These are phyloP conservation scores for Phortica okadai DNA, from an alignment of 2,888 invertebrate genomes.

Conservation along the genomic window DNA sequence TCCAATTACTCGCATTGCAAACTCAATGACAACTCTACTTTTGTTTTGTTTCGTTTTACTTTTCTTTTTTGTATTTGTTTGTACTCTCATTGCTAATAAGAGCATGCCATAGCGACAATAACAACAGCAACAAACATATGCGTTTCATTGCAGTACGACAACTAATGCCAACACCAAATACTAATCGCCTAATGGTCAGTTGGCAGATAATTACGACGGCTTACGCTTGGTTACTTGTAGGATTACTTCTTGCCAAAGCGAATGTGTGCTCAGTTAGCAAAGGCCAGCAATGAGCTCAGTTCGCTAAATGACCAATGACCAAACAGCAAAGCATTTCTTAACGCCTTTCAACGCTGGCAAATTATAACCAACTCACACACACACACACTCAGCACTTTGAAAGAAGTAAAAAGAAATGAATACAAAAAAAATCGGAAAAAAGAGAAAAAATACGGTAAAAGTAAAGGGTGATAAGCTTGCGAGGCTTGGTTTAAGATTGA, in stretches of 20 bases:
- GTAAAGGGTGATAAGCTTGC: background rate
- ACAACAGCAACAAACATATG: background rate
- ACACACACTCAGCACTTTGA: background rate
- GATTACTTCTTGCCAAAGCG: conserved; percentile 50
- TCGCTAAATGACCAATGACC: background rate
- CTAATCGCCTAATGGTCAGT: conserved; percentile 74
- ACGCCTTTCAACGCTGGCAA: background rate
- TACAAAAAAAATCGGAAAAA: background rate
- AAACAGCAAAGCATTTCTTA: background rate
- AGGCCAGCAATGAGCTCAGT: background rate
- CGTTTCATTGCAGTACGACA: background rate
- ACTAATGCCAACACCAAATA: conserved; percentile 37
- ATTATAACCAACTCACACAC: background rate
- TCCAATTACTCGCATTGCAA: conserved; percentile 24
- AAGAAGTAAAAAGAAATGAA: background rate
- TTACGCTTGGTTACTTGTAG: conserved; percentile 66
- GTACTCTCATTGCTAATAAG: conserved; percentile 17
- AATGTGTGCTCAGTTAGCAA: background rate
- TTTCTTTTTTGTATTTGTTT: background rate
- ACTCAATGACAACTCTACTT: background rate
- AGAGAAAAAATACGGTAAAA: background rate
- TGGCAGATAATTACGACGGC: conserved; percentile 74
- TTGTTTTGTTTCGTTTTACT: background rate
- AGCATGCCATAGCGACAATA: conserved; percentile 17
- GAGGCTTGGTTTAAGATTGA: background rate